Evolutionary conservation across 1,140 invertebrate genomes (phyloP), one percentile per base, ranked within the genome.

Genomic region (Drosophila arizonae): DNA sequence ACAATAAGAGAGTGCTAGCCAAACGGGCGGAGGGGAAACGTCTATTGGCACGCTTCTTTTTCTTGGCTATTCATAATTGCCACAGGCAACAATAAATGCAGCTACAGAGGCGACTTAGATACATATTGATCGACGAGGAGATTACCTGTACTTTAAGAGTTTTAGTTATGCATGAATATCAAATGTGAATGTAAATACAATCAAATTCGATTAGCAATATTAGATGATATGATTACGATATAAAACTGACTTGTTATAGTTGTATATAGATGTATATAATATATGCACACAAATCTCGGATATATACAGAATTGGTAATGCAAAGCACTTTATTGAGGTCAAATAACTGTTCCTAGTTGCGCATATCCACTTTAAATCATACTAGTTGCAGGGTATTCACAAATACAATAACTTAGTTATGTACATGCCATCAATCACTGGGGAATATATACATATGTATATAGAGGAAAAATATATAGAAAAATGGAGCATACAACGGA

Each of bases 61-160:
- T 64, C 65, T 57, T 69, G 76, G 51, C 58, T 68, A 69, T 60
- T 81, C 67, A 78, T 87, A 86, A 84, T 87, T 81, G 79, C 75
- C 68, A 36, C 41, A 57, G 51, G 57, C 79, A 82, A 81, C 75
- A 70, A 69, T 66, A 77, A 74, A 52, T 51, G 46, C 41, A 72
- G 63, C 45, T 58, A 60, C 54, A 56, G 62, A 72, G 52, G 15
- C 57, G 58, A 8, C 36, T 11, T 17, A 6, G 5, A 13, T 13
- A 21, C 9, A 2, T 10, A 39, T 2, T 55, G 50, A 10, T 13
- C 21, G 13, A 43, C 21, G 4, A 4, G 1, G 1, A 10, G 9
- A 36, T 33, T 36, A 15, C 15, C 52, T 55, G 15, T 39, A 21
- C 1, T 21, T 3, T 9, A 3, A 9, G 17, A 17, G 17, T 17